Evolutionary conservation across 2,797 vertebrate species (phyloP).

Genomic region (Neopelma chrysocephalum): DNA sequence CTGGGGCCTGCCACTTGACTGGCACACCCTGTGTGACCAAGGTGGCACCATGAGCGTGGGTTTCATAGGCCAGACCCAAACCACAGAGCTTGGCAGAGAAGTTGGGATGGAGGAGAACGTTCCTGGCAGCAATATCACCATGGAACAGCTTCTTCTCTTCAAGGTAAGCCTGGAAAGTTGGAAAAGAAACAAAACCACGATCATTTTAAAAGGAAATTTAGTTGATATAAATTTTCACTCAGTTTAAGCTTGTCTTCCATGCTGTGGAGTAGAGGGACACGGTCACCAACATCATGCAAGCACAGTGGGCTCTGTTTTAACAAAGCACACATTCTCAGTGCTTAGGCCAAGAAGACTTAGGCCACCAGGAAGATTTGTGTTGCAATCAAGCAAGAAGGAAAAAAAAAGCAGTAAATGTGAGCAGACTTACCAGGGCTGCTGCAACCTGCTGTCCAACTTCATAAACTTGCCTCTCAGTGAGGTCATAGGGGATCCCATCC

Average conservation of each 20-base stretch:
- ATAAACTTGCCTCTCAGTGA: conserved; percentile 89
- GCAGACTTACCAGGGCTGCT: conserved; percentile 86
- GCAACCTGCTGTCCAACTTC: conserved; percentile 87
- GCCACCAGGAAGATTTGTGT: background rate
- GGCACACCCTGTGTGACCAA: conserved; percentile 38
- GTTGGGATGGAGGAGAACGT: conserved; percentile 82
- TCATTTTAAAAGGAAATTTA: background rate
- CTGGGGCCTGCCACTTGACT: conserved; percentile 92
- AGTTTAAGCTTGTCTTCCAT: background rate
- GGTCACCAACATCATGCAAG: background rate
- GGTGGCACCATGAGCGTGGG: conserved; percentile 62
- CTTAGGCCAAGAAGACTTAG: background rate
- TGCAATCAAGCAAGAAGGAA: background rate
- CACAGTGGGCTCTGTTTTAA: background rate
- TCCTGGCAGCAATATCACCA: conserved; percentile 87
- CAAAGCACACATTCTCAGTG: background rate
- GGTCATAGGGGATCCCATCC: conserved; percentile 80
- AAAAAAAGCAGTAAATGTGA: background rate
- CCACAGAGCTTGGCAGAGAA: conserved; percentile 87
- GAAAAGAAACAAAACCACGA: background rate
- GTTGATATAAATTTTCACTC: background rate
- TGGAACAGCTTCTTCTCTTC: conserved; percentile 87
- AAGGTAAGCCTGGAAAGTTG: conserved; percentile 82
- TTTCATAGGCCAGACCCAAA: conserved; percentile 82
- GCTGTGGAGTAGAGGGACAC: background rate